A percentile compares a stretch with the other conserved stretches of the same genome.
phyloP scores from a whole-genome alignment of 1,140 invertebrate species.

The fruit fly (Drosophila melanogaster) region Release_6_plus_ISO1_MT NT_033777.3:19889001-19889500 shows the following conservation, averaged over 20 bases:
- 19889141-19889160: conserved; percentile 76
- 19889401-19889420: conserved; percentile 25
- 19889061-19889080: conserved; percentile 32
- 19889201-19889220: conserved; percentile 51
- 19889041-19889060: conserved; percentile 71
- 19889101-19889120: conserved; percentile 36
- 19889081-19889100: conserved; percentile 36
- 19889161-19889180: conserved; percentile 46
- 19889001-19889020: conserved; percentile 67
- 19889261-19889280: not conserved
- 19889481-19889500: conserved; percentile 33
- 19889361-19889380: conserved; percentile 67
- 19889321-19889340: conserved; percentile 59
- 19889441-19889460: conserved; percentile 66
- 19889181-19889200: conserved; percentile 32
- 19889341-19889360: conserved; percentile 63
- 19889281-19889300: conserved; percentile 34
- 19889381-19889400: conserved; percentile 60
- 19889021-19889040: conserved; percentile 62
- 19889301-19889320: conserved; percentile 58
- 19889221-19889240: conserved; percentile 65
- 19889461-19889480: conserved; percentile 21
- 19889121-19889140: conserved; percentile 28
- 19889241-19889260: not conserved
- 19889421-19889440: conserved; percentile 13